Evolutionary conservation across 1,140 invertebrate genomes (phyloP), one percentile per base, ranked within the genome.

Genomic region (Saccostrea glomerata): DNA sequence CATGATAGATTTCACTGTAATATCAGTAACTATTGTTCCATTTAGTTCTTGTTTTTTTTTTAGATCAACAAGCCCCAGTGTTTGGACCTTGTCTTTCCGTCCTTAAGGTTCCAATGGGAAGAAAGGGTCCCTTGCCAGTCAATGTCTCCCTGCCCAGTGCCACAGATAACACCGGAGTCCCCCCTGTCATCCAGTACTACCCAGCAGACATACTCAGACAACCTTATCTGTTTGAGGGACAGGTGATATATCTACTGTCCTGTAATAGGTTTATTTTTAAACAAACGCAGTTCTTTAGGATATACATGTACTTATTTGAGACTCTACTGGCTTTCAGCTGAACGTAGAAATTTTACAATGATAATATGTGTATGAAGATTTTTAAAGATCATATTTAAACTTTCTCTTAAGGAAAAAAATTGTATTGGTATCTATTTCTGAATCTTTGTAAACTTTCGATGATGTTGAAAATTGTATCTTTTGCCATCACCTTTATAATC

Each of bases 111-210:
- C 20, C 25, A 0, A 55, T 82, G 36, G 89, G 90, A 15, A 90
- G 88, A 20, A 66, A 36, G 13, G 12, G 11, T 25, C 25, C 70
- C 30, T 12, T 12, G 15, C 70, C 70, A 13, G 13, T 77, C 70
- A 77, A 77, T 77, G 7, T 92, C 58, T 47, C n/a, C 11, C 36
- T 91, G 11, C 92, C 92, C 11, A 55, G 60, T 23, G 87, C 84
- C 15, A 85, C 63, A n/a, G 92, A 92, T 87, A 92, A 92, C 86
- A 91, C 91, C 13, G 90, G 90, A 17, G 55, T 84, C 13, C 36
- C 83, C 25, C 89, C 89, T 7, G 89, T 13, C 23, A 58, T 92
- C 30, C 83, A 82, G 20, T 88, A 88, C 30, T 84, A 36, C 20
- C 91, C 92, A 30, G 15, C 60, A 20, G 90, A 91, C 82, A 87